Evolutionary conservation across 2,113 vertebrate genomes (phyloP), one percentile per base, ranked within the genome.

Genomic region (Hemicordylus capensis): DNA sequence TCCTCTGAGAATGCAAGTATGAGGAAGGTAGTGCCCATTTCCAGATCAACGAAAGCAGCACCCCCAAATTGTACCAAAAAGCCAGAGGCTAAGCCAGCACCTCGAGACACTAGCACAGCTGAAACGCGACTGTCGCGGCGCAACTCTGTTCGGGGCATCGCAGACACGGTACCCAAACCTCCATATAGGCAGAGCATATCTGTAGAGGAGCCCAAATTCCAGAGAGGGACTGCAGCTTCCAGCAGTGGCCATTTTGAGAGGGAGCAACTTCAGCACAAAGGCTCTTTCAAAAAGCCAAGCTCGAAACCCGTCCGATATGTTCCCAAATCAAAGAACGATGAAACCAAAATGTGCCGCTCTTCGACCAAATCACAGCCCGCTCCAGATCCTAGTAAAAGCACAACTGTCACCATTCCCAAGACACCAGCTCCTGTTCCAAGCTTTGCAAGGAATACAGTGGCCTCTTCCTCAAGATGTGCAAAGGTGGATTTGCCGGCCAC

Each of bases 381-480:
- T 61, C n/a, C 94, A 86, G 85, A 98, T 91, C 88, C 96, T 84
- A 88, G 93, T 91, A 94, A 94, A 85, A 73, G 89, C 85, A 90
- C 92, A 3, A 1, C 90, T 15, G 59, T 92, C 42, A 85, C 19
- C 1, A 7, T 14, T 76, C 84, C 94, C 58, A 97, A 95, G 70
- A 89, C 69, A 84, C 58, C 92, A 1, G 86, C 95, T 0, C 19
- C 89, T 0, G 22, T 97, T 75, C 99, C 99, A 19, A 96, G 93
- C 94, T 99, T 99, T 76, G 98, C 98, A 0, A 97, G 98, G 31
- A 99, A 97, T 93, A 99, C 99, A 0, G 96, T 99, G n/a, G 96
- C 99, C 54, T 99, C 97, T 9, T 95, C 97, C 8, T 98, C 98
- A 58, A 95, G 97, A 76, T 96, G 95, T 86, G 92, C 95, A 78